phyloP scores from a whole-genome alignment of 2,888 invertebrate genomes.

The Lasioglossum villosulum region DNA sequence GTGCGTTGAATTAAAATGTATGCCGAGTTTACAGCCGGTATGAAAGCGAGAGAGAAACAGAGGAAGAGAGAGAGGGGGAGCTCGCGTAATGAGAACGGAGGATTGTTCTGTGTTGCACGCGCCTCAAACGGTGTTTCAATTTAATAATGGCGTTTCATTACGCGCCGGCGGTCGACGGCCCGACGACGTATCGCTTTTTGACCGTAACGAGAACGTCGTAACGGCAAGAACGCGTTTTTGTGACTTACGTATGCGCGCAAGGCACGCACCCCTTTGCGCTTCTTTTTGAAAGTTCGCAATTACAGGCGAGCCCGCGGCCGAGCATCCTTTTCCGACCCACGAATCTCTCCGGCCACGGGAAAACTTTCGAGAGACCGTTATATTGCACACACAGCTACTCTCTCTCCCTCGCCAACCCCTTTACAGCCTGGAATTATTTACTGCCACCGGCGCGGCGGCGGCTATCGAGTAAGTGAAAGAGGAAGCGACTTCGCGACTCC shows the following conservation, averaged over 20 bases:
- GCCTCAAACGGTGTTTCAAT: constrained; percentile 60
- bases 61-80: not conserved
- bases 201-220: constrained; percentile 39
- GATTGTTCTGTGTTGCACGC: constrained; percentile 54
- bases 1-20: constrained; percentile 67
- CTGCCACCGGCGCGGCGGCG: not conserved
- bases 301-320: constrained; percentile 28
- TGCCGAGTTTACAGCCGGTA: not conserved
- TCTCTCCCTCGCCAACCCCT: not conserved
- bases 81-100: constrained; percentile 58
- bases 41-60: not conserved
- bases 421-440: constrained; percentile 9
- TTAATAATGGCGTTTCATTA: constrained; percentile 62
- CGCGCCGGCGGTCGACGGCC: constrained; percentile 16
- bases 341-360: not conserved
- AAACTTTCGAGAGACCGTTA: constrained; percentile 25
- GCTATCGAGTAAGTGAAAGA: not conserved
- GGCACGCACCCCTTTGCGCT: constrained; percentile 16
- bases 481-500: not conserved
- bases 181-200: constrained; percentile 49
- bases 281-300: constrained; percentile 39
- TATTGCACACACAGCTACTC: not conserved
- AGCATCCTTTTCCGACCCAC: constrained; percentile 4
- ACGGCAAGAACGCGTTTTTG: constrained; percentile 38
- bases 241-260: not conserved